phyloP scores from a whole-genome alignment of 2,888 invertebrate species.

The Nomada ferruginata region DNA sequence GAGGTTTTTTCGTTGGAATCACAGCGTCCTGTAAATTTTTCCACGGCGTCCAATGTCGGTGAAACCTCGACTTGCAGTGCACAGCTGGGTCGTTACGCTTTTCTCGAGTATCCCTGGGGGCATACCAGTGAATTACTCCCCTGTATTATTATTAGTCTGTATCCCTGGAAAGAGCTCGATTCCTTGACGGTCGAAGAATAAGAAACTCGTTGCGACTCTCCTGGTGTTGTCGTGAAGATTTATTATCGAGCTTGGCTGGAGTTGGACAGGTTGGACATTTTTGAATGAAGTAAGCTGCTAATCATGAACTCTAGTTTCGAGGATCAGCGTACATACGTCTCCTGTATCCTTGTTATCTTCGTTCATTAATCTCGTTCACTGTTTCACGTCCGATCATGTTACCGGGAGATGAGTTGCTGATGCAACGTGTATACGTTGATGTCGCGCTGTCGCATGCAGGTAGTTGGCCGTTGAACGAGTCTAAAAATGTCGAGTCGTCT shows the following conservation, averaged over 20 bases:
- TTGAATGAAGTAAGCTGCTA: background rate
- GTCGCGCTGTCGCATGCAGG: conserved; percentile 13
- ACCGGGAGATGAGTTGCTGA: conserved; percentile 28
- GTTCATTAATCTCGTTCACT: conserved; percentile 34
- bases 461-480: conserved; percentile 17
- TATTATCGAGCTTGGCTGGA: background rate
- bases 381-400: conserved; percentile 21
- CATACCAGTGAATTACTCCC: too few species aligned
- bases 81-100: too few species aligned
- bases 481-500: conserved; percentile 18
- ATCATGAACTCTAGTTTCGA: background rate
- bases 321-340: background rate
- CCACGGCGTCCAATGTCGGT: too few species aligned
- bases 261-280: background rate
- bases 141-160: background rate
- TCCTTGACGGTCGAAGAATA: too few species aligned
- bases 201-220: too few species aligned
- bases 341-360: conserved; percentile 1
- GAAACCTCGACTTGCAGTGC: too few species aligned
- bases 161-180: too few species aligned
- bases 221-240: background rate
- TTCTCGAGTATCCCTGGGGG: too few species aligned
- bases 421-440: conserved; percentile 19
- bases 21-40: too few species aligned
- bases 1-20: too few species aligned